These are phyloP conservation scores for Scomber scombrus DNA, from an alignment of 2,113 vertebrate species.

Conservation along the genomic window DNA sequence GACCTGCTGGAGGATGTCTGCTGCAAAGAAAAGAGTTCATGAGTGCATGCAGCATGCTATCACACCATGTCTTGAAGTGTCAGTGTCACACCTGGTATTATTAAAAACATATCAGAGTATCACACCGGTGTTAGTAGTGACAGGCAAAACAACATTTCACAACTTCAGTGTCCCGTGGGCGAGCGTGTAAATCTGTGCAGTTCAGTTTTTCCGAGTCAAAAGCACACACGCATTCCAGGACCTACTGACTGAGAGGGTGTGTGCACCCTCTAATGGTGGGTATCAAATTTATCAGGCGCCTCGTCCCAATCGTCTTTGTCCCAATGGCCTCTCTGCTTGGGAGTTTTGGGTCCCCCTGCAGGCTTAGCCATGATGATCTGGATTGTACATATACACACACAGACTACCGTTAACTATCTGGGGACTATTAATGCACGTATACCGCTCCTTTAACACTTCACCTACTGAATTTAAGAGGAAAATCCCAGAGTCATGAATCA, in stretches of 20 bases:
- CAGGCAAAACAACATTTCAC: constrained; percentile 30
- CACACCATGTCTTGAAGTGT: constrained; percentile 50
- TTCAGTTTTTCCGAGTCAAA: constrained; percentile 15
- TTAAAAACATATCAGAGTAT: constrained; percentile 1
- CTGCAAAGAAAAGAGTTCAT: constrained; percentile 24
- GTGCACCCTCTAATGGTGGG: constrained; percentile 80
- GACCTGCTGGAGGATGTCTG: background rate
- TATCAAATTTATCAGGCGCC: constrained; percentile 87
- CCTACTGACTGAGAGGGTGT: constrained; percentile 69
- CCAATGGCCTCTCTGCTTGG: constrained; percentile 93
- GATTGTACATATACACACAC: constrained; percentile 73
- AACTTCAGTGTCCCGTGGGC: constrained; percentile 41
- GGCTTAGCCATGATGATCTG: constrained; percentile 97
- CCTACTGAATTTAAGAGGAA: constrained; percentile 2
- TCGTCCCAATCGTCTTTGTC: constrained; percentile 94
- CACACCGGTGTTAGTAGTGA: constrained; percentile 66
- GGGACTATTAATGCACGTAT: background rate
- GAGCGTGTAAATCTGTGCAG: constrained; percentile 54
- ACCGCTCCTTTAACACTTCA: background rate
- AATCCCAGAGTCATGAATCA: too few species aligned
- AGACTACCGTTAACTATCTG: constrained; percentile 33
- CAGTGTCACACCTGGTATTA: constrained; percentile 13
- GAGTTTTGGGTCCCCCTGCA: constrained; percentile 91
- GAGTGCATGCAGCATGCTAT: constrained; percentile 80
- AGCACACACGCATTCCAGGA: constrained; percentile 60